Conservation (phyloP, 2,888 invertebrate genomes). For the Drosophila nr. fundita region DNA sequence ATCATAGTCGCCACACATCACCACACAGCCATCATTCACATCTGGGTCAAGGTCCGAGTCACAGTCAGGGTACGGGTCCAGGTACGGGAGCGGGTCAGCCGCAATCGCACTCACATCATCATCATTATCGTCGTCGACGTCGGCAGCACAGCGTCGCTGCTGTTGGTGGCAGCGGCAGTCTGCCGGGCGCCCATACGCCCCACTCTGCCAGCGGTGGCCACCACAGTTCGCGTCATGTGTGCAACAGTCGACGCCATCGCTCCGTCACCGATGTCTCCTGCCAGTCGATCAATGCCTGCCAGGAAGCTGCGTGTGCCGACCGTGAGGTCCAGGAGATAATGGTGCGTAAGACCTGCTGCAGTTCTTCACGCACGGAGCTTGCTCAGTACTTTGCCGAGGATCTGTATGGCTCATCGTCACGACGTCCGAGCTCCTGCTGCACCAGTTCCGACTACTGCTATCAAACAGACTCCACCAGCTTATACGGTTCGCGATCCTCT, state of each 20-base stretch:
- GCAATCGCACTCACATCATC: conserved; percentile 68
- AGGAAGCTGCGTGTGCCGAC: conserved; percentile 82
- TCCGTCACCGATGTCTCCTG: conserved; percentile 84
- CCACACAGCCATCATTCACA: conserved; percentile 79
- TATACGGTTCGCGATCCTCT: conserved; percentile 84
- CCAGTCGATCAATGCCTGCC: conserved; percentile 79
- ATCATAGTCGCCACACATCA: conserved; percentile 80
- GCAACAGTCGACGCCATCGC: conserved; percentile 82
- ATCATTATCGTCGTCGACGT: conserved; percentile 67
- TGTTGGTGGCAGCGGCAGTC: conserved; percentile 72
- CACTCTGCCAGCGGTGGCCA: conserved; percentile 45
- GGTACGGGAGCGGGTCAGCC: conserved; percentile 42
- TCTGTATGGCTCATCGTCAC: conserved; percentile 82
- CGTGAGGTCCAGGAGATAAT: conserved; percentile 84
- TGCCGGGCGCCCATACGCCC: conserved; percentile 72
- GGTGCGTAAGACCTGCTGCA: conserved; percentile 82
- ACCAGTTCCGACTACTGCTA: conserved; percentile 85
- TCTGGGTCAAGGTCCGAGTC: conserved; percentile 32
- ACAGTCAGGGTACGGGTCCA: conserved; percentile 45
- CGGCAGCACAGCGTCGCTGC: conserved; percentile 62
- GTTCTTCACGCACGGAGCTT: conserved; percentile 83
- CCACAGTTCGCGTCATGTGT: conserved; percentile 51
- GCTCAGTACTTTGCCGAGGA: conserved; percentile 85
- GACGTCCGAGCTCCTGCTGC: conserved; percentile 84
- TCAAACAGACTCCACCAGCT: conserved; percentile 84